phyloP scores from a whole-genome alignment of 1,140 invertebrate genomes.

The Laupala kohalensis region DNA sequence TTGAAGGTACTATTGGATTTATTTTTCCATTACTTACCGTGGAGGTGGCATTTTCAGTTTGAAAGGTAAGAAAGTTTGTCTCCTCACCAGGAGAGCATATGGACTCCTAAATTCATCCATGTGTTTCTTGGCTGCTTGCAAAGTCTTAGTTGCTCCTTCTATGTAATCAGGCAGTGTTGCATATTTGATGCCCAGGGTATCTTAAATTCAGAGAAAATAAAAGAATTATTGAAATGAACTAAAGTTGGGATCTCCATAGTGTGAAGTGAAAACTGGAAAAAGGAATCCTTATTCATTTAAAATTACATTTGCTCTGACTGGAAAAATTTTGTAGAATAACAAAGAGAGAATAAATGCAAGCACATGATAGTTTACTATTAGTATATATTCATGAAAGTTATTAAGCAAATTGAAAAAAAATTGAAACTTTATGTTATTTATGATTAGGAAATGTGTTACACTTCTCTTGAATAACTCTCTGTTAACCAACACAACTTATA shows the following conservation, averaged over 20 bases:
- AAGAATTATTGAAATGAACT: not conserved
- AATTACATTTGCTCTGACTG: too few species aligned
- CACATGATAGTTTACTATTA: too few species aligned
- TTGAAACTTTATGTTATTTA: not conserved
- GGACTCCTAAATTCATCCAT: conserved; percentile 29
- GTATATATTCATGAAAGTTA: not conserved
- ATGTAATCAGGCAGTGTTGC: conserved; percentile 31
- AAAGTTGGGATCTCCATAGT: too few species aligned
- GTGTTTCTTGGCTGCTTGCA: conserved; percentile 29
- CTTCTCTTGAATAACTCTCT: too few species aligned
- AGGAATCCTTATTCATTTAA: too few species aligned
- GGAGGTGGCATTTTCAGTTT: conserved; percentile 20
- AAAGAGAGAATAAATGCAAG: too few species aligned
- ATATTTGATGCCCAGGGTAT: conserved; percentile 32
- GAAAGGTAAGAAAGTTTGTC: conserved; percentile 32
- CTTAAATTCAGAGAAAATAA: conserved; percentile 19
- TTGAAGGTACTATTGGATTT: too few species aligned
- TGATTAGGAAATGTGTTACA: not conserved
- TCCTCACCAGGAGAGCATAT: conserved; percentile 31
- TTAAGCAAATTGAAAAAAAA: not conserved
- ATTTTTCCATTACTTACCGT: conserved; percentile 1
- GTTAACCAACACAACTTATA: too few species aligned
- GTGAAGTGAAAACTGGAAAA: too few species aligned
- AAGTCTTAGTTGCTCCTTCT: conserved; percentile 29
- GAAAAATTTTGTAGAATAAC: too few species aligned